A percentile compares a stretch with the other conserved stretches of the same genome.
These are phyloP conservation scores for Polyodon spathula DNA, from an alignment of 2,113 vertebrate species.

Conservation along the genomic window DNA sequence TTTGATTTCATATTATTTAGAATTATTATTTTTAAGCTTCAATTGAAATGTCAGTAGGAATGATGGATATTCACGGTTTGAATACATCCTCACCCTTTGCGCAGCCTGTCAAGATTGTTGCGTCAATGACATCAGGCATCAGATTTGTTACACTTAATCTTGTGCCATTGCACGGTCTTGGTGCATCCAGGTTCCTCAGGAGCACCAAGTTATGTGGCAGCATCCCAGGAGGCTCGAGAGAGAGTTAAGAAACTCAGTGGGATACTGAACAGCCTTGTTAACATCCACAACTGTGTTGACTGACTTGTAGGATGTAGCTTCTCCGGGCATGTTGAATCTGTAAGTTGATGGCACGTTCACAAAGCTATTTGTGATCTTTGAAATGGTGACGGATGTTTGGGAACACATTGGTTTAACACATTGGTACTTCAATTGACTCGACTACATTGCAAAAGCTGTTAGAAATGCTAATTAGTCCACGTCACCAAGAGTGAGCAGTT, in stretches of 20 bases:
- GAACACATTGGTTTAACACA: not conserved
- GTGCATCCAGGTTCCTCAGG: not conserved
- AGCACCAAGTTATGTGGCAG: not conserved
- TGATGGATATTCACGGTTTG: not conserved
- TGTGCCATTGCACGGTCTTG: slow-evolving; percentile 4
- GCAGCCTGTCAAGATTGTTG: not conserved
- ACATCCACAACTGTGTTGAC: not conserved
- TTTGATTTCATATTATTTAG: too few species aligned
- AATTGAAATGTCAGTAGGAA: not conserved
- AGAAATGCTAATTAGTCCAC: not conserved
- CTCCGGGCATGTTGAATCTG: not conserved
- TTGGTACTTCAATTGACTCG: not conserved
- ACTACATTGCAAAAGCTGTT: not conserved
- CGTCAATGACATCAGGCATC: slow-evolving; percentile 5
- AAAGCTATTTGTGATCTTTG: not conserved
- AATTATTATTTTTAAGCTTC: too few species aligned
- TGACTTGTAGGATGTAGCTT: not conserved
- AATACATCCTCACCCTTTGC: not conserved
- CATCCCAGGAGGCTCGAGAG: not conserved
- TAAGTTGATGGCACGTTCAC: not conserved
- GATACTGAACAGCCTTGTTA: not conserved
- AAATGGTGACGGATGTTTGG: not conserved
- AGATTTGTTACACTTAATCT: not conserved
- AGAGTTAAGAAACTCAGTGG: not conserved
- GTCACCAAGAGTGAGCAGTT: not conserved